Evolutionary conservation across 2,888 invertebrate genomes (phyloP).

Genomic region (Elysia crispata): DNA sequence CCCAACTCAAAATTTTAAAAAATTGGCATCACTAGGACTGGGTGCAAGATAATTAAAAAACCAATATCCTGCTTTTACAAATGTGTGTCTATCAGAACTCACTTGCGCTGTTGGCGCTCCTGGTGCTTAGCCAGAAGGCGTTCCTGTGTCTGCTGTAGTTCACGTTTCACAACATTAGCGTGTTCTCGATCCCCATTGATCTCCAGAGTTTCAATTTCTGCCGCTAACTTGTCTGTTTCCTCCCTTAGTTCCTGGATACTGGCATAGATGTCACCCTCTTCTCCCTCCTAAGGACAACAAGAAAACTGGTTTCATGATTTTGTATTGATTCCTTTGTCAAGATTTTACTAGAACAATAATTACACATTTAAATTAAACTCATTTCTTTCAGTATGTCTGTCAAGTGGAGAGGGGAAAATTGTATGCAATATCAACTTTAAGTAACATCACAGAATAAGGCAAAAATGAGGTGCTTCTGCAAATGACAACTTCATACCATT

Average conservation of each 20-base stretch:
- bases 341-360: too few relatives aligned
- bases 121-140: slow-evolving; percentile 71
- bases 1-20: too few relatives aligned
- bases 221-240: slow-evolving; percentile 66
- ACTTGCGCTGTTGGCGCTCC: slow-evolving; percentile 71
- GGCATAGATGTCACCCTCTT: slow-evolving; percentile 74
- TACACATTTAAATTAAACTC: too few relatives aligned
- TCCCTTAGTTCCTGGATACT: slow-evolving; percentile 74
- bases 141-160: slow-evolving; percentile 62
- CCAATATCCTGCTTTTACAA: neutral
- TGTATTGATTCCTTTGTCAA: too few relatives aligned
- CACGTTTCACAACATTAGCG: slow-evolving; percentile 56
- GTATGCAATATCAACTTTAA: too few relatives aligned
- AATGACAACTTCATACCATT: too few relatives aligned
- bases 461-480: too few relatives aligned
- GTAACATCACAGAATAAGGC: too few relatives aligned
- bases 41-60: neutral
- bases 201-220: slow-evolving; percentile 67
- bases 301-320: too few relatives aligned
- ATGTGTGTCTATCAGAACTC: too few relatives aligned
- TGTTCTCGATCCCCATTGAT: slow-evolving; percentile 57
- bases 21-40: neutral
- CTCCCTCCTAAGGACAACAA: slow-evolving; percentile 60
- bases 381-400: too few relatives aligned
- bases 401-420: too few relatives aligned